Percentiles rank a stretch among this genome's conserved stretches.
These are phyloP conservation scores for Acrobasis consociella DNA, from an alignment of 2,888 invertebrate species.

Conservation along the genomic window DNA sequence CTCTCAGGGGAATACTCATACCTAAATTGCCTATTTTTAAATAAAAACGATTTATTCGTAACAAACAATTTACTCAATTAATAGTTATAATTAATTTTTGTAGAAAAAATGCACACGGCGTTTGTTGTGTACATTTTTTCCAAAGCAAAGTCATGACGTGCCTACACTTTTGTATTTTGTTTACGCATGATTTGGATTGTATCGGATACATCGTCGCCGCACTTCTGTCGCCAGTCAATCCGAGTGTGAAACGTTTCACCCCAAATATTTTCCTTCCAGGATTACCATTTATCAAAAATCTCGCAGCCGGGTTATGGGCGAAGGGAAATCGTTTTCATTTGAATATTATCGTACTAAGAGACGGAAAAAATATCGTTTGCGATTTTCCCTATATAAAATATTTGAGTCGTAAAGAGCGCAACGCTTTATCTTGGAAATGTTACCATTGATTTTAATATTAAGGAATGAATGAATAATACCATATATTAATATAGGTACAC, in stretches of 20 bases:
- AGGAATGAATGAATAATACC: not conserved
- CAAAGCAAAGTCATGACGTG: too few species aligned
- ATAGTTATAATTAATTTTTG: too few species aligned
- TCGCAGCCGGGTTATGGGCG: conserved; percentile 38
- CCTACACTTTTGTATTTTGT: too few species aligned
- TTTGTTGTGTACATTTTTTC: too few species aligned
- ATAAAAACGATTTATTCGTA: too few species aligned
- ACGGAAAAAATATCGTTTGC: conserved; percentile 27
- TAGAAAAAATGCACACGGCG: too few species aligned
- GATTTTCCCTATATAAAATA: conserved; percentile 24
- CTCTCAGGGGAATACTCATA: too few species aligned
- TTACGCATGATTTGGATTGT: too few species aligned
- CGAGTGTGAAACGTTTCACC: conserved; percentile 25
- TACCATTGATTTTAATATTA: conserved; percentile 8
- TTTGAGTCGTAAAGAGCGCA: not conserved
- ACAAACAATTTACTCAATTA: too few species aligned
- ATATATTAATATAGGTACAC: not conserved
- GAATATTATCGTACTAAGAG: conserved; percentile 29
- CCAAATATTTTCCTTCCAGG: conserved; percentile 44
- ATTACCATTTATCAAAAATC: conserved; percentile 48
- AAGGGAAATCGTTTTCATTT: conserved; percentile 44
- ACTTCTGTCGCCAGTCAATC: not conserved
- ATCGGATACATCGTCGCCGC: not conserved
- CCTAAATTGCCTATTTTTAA: too few species aligned
- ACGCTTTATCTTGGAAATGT: conserved; percentile 3